Evolutionary conservation across 2,888 invertebrate genomes (phyloP), one percentile per base, ranked within the genome.

Genomic region (Orchestes rusci): DNA sequence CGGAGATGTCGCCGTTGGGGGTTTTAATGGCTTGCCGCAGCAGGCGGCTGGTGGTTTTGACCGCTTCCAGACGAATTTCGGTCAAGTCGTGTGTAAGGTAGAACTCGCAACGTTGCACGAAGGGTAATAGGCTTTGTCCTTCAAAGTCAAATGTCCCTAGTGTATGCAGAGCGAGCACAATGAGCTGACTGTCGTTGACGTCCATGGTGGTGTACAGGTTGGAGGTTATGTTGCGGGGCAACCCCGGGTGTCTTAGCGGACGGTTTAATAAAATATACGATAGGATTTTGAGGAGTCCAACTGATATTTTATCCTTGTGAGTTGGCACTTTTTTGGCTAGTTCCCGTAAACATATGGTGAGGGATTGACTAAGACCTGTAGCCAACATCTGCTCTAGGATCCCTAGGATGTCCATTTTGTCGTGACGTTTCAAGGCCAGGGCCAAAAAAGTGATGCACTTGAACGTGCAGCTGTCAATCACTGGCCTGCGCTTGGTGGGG

Each of bases 61-160:
- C 97, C 10, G 97, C 91, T 70, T 97, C 95, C 51, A 96, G 70
- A 16, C 92, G 77, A 3, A 99, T 84, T 65, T 94, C 92, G 17
- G 54, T 56, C 17, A 90, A 85, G 51, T 96, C 95, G 60, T 89
- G 89, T 12, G 82, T 83, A 32, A 99, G 71, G 65, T 88, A 81
- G 60, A 95, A 92, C 0, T 94, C 91, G 66, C 94, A 94, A 13
- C 93, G 80, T 52, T 86, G 79, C 0, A 96, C 91, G 72, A 96
- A 95, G 53, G 90, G 89, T 28, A 95, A 73, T 60, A 96, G 73
- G 30, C 92, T 89, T 61, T 92, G 87, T 7, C 89, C 90, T 66
- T 93, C 91, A 68, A 96, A 96, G 54, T 66, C 64, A 52, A 85
- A 52, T 2, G 52, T 52, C 17, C 52, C 52, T 8, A 99, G 73